Evolutionary conservation across 2,113 vertebrate species (phyloP), one percentile per base, ranked within the genome.

Genomic region (Labeo rohita): DNA sequence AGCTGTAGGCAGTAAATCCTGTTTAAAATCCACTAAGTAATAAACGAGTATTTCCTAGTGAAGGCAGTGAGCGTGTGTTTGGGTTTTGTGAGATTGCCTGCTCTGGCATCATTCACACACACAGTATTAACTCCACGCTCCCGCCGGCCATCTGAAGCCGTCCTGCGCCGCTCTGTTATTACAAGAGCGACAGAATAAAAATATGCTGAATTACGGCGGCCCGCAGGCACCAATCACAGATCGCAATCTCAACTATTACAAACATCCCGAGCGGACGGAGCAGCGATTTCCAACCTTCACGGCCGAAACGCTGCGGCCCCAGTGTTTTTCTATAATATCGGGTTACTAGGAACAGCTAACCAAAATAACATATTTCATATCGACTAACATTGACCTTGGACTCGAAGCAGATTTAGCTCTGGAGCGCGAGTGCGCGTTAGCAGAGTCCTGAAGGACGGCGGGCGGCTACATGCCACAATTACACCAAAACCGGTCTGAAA

Each of bases 311-410:
- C 88, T 65, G 66, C 88, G 73, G 88, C 45, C 61, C 70, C 47
- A 68, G 68, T 94, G 91, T 94, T 95, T 88, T 93, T 93, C 89
- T 90, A 90, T 72, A 92, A 91, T 92, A 91, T 95, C 80, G 23
- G 87, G 89, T 94, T 95, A 92, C 93, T 65, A 88, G 91, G 90
- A 91, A 84, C 87, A 74, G 90, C 92, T 88, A 92, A 92, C 91
- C 92, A 93, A 91, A 95, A 95, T 91, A 94, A 93, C 93, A 93
- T 92, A 92, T 92, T 93, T 94, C 91, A 94, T 91, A 92, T 93
- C 91, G 87, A 85, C 89, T 91, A 93, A 91, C 89, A 89, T 90
- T 93, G 93, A 93, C 90, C 88, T 93, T 92, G 90, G 93, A 93
- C 77, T 79, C 36, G 87, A 93, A 92, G 85, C 88, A 92, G 90